Evolutionary conservation across 2,797 vertebrate species (phyloP).

Genomic region (Gymnopithys bicolor): DNA sequence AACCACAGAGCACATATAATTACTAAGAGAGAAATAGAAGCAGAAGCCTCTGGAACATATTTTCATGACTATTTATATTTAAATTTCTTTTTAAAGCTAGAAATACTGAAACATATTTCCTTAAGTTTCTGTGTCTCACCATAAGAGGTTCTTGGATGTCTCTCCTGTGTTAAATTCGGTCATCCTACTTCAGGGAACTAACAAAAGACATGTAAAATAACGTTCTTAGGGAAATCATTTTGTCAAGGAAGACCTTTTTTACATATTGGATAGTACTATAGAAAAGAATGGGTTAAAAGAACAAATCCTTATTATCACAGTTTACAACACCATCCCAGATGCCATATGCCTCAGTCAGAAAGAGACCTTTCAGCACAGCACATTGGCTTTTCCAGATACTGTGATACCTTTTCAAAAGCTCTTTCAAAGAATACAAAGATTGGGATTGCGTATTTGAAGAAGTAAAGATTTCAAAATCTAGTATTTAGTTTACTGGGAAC

Average conservation of each 20-base stretch:
- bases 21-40: not conserved
- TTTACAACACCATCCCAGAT: not conserved
- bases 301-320: slow-evolving; percentile 39
- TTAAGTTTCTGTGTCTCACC: not conserved
- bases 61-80: not conserved
- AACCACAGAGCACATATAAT: not conserved
- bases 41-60: not conserved
- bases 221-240: not conserved
- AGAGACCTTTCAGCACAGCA: not conserved
- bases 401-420: not conserved
- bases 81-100: not conserved
- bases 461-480: not conserved
- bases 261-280: not conserved
- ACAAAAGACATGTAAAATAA: not conserved
- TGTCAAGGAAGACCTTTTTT: not conserved
- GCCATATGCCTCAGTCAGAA: slow-evolving; percentile 12
- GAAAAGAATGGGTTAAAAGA: slow-evolving; percentile 52
- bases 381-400: not conserved
- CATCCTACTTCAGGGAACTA: not conserved
- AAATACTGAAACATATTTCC: not conserved
- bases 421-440: not conserved
- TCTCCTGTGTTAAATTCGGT: not conserved
- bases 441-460: not conserved
- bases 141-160: not conserved
- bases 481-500: not conserved